Evolutionary conservation across 2,888 invertebrate species (phyloP).

Genomic region (Bugulina stolonifera): DNA sequence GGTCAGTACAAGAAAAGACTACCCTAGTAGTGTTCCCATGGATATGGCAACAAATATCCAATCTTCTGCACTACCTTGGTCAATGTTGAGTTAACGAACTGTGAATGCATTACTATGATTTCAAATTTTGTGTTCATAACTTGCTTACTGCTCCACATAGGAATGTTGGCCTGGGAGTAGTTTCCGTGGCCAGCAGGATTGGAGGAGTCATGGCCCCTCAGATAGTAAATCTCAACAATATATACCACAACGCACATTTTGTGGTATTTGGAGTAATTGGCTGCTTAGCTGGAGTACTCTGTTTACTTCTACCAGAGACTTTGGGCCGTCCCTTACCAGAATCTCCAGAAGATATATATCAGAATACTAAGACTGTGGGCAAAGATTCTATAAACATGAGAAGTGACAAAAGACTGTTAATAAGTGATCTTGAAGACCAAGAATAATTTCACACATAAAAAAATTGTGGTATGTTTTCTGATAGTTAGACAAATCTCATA

Average conservation of each 20-base stretch:
- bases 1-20: no score
- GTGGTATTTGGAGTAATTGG: conserved; percentile 6
- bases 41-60: no score
- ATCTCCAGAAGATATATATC: conserved; percentile 16
- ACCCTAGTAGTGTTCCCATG: no score
- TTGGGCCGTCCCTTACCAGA: conserved; percentile 10
- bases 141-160: no score
- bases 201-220: conserved; percentile 22
- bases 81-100: no score
- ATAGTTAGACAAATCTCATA: no score
- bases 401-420: not conserved
- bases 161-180: conserved; percentile 9
- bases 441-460: no score
- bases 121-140: no score
- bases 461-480: no score
- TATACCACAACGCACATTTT: conserved; percentile 15
- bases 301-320: conserved; percentile 13
- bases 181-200: conserved; percentile 1
- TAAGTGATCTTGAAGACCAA: not conserved
- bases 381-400: not conserved
- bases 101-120: no score
- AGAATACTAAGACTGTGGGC: not conserved
- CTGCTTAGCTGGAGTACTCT: not conserved
- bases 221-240: conserved; percentile 8
- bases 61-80: no score